Conservation (phyloP, 2,113 vertebrate species). For the Antennarius striatus region DNA sequence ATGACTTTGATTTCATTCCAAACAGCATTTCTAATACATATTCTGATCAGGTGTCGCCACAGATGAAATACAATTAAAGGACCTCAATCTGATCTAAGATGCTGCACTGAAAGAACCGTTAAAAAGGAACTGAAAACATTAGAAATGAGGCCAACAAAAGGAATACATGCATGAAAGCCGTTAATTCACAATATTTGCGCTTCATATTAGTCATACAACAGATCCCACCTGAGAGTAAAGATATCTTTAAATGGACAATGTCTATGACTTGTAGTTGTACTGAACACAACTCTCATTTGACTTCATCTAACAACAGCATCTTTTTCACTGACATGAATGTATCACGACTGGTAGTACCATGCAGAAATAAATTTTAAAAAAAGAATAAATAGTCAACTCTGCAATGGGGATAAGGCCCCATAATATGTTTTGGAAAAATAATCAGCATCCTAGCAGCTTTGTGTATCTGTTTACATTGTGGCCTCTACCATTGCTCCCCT, state of each 20-base stretch:
- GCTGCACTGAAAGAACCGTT: conserved; percentile 23
- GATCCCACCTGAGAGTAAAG: conserved; percentile 7
- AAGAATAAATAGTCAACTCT: conserved; percentile 70
- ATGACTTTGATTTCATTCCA: conserved; percentile 62
- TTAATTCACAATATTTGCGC: conserved; percentile 36
- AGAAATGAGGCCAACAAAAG: conserved; percentile 46
- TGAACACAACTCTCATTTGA: too few relatives aligned
- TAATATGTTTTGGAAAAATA: conserved; percentile 82
- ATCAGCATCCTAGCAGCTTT: conserved; percentile 77
- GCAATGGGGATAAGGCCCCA: conserved; percentile 73
- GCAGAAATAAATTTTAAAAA: conserved; percentile 66
- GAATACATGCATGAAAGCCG: conserved; percentile 28
- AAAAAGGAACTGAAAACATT: conserved; percentile 22
- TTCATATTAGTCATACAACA: conserved; percentile 20
- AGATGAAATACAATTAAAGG: conserved; percentile 62
- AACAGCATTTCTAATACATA: conserved; percentile 63
- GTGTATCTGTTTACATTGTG: conserved; percentile 78
- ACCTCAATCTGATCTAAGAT: conserved; percentile 51
- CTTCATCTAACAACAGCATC: too few relatives aligned
- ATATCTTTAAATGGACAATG: too few relatives aligned
- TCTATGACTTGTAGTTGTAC: too few relatives aligned
- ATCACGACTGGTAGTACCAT: conserved; percentile 61
- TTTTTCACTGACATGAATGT: conserved; percentile 45
- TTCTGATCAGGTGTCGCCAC: conserved; percentile 68
- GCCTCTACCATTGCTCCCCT: conserved; percentile 65